Evolutionary conservation across 2,888 invertebrate species (phyloP).

Genomic region (Deilephila porcellus): DNA sequence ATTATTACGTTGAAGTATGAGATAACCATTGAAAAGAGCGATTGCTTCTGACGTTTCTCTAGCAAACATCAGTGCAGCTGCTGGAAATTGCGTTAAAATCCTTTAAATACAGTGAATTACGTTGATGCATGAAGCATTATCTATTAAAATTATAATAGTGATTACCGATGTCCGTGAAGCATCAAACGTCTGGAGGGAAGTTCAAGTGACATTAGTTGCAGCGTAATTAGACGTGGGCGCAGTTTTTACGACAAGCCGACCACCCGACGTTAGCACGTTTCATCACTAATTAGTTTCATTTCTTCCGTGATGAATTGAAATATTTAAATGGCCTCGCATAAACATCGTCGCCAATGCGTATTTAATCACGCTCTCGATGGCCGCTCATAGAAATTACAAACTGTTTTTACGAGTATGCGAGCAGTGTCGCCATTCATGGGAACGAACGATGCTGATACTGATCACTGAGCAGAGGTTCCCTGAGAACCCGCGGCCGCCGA

Average conservation of each 20-base stretch:
- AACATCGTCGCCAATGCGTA: constrained; percentile 19
- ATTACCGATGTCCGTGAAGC: constrained; percentile 57
- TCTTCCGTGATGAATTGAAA: constrained; percentile 26
- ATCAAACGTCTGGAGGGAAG: constrained; percentile 52
- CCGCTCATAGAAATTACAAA: not conserved
- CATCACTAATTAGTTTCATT: constrained; percentile 54
- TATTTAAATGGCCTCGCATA: constrained; percentile 6
- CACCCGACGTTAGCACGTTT: constrained; percentile 43
- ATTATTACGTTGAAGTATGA: not conserved
- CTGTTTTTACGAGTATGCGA: constrained; percentile 8
- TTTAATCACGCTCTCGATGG: constrained; percentile 19
- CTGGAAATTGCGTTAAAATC: not conserved
- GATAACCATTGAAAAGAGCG: not conserved
- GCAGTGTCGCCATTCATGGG: not conserved
- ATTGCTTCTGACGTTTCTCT: constrained; percentile 12
- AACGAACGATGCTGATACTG: not conserved
- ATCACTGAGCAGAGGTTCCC: not conserved
- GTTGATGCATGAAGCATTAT: constrained; percentile 4
- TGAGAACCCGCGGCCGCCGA: not conserved
- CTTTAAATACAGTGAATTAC: constrained; percentile 1
- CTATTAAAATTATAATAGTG: constrained; percentile 50
- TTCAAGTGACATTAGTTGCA: constrained; percentile 59
- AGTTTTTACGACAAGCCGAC: constrained; percentile 49
- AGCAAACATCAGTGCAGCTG: not conserved
- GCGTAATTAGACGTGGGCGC: constrained; percentile 51